phyloP scores from a whole-genome alignment of 2,113 vertebrate species.

The Daboia siamensis region DNA sequence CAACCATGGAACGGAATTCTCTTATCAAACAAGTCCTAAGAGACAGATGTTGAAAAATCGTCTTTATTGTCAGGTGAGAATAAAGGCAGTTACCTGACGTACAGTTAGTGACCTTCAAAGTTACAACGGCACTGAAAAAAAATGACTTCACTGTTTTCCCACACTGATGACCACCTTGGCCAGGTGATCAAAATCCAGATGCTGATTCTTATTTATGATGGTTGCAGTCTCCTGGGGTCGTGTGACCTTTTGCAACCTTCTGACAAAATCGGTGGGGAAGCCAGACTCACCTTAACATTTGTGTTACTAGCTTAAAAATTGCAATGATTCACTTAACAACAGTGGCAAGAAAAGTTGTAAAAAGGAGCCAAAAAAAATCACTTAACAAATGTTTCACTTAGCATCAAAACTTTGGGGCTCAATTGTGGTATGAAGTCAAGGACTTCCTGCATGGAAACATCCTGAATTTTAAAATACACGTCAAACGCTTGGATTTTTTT shows the following conservation, averaged over 20 bases:
- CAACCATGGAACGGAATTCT: neutral
- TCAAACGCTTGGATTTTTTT: neutral
- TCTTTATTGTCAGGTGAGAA: neutral
- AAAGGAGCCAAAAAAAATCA: neutral
- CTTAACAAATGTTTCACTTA: neutral
- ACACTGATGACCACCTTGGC: neutral
- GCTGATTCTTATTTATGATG: neutral
- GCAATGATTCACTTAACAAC: neutral
- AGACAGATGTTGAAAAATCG: neutral
- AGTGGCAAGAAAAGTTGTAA: neutral
- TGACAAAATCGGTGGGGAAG: neutral
- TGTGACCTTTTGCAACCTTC: neutral
- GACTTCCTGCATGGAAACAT: neutral
- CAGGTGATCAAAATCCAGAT: neutral
- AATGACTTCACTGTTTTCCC: neutral
- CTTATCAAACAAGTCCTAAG: neutral
- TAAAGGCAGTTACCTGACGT: neutral
- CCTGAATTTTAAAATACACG: neutral
- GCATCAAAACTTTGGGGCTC: neutral
- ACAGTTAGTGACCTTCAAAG: neutral
- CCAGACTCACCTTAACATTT: neutral
- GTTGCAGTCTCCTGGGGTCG: neutral
- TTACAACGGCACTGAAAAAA: neutral
- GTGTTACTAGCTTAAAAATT: neutral
- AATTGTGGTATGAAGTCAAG: neutral